A percentile compares a stretch with the other conserved stretches of the same genome.
Conservation (phyloP, 2,113 vertebrate genomes). For the Embiotoca jacksoni region DNA sequence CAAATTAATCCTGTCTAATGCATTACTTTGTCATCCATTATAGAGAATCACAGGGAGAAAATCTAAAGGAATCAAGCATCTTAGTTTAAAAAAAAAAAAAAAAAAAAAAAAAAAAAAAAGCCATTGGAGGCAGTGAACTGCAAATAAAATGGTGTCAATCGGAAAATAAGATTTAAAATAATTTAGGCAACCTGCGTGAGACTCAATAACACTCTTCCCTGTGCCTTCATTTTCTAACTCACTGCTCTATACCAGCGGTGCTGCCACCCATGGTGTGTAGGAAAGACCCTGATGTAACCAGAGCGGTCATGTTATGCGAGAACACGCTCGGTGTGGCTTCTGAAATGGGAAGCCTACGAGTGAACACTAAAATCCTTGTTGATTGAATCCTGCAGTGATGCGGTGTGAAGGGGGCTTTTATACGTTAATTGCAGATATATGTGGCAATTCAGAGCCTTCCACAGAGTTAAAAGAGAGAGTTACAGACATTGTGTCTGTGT, state of each 20-base stretch:
- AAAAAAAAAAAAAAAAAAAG: too few relatives aligned
- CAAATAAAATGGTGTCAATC: not conserved
- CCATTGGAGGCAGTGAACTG: not conserved
- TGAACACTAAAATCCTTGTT: constrained; percentile 7
- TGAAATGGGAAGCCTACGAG: constrained; percentile 1
- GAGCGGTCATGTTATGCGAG: constrained; percentile 14
- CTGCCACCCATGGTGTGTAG: constrained; percentile 29
- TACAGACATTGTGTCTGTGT: not conserved
- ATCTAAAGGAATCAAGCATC: too few relatives aligned
- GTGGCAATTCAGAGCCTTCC: constrained; percentile 14
- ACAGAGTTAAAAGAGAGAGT: not conserved
- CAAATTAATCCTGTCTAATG: not conserved
- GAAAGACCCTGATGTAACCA: constrained; percentile 30
- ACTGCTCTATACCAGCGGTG: constrained; percentile 18
- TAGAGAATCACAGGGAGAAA: not conserved
- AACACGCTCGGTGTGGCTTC: constrained; percentile 12
- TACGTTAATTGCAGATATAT: constrained; percentile 33
- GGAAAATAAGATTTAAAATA: not conserved
- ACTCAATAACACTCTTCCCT: constrained; percentile 13
- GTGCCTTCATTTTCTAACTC: constrained; percentile 14
- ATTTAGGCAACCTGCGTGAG: not conserved
- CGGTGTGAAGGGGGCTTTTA: constrained; percentile 9
- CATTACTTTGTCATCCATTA: not conserved
- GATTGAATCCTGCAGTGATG: constrained; percentile 10
- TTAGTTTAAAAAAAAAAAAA: not conserved